Base-by-base conservation (phyloP, 2,888 invertebrate species). In the Peribatodes rhomboidaria region DNA sequence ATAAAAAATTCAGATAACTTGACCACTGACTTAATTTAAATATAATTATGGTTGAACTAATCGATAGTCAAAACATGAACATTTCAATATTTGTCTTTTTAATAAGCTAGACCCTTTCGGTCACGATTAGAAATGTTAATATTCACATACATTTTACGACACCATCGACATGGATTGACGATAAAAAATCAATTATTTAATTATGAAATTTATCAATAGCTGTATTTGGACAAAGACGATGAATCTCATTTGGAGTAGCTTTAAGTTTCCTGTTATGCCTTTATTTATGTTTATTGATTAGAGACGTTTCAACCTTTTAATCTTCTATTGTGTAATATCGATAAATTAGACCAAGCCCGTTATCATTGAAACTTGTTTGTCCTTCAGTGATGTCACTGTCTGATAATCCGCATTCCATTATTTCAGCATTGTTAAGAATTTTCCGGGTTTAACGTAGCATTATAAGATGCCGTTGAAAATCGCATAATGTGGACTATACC, bases 1-100 rank as follows among this genome's bases (percentile, higher is more conserved):
- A 39, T 54, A 22, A 10, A 53, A 47, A 37, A 61, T 22, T 35
- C 42, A 6, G 8, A 33, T 22, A 42, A 44, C 41, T n/a, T 46
- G 39, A 31, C 39, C 31, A 37, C 11, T 39, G 16, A 44, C 20
- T 49, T 49, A 62, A 67, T 68, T 61, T 55, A 18, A 65, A 64
- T 59, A 57, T 54, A 59, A n/a, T 64, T 20, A 67, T 41, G n/a
- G n/a, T 47, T 52, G 49, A 35, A 33, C 16, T 44, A 62, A 68
- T 68, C 64, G 57, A 64, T 67, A 70, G 67, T 65, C 57, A 65
- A 65, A 44, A 59, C 60, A 61, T 14, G 41, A 61, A 55, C 18
- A 65, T 65, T 54, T 55, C 35, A 41, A 70, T 61, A 68, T 68
- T 55, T 54, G 44, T 41, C 54, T 58, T 42, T 41, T 57, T 37